phyloP scores from a whole-genome alignment of 2,888 invertebrate species.

The Heliconius ethilla region DNA sequence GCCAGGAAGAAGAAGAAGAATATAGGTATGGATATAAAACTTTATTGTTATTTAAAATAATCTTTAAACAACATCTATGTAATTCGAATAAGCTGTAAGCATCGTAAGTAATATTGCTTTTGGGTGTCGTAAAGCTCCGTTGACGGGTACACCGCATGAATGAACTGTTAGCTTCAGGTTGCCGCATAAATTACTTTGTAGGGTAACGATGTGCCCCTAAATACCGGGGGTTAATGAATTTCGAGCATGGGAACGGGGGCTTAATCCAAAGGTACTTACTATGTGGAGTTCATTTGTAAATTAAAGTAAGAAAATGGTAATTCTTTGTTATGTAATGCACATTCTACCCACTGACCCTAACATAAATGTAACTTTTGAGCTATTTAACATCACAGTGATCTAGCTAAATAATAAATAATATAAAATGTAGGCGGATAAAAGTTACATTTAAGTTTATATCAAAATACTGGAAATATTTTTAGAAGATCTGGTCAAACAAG shows the following conservation, averaged over 20 bases:
- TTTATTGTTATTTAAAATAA: not conserved
- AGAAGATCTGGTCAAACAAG: not conserved
- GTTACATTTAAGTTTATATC: no score
- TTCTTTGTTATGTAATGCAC: not conserved
- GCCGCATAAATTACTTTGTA: slow-evolving; percentile 31
- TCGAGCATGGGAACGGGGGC: not conserved
- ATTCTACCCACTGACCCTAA: no score
- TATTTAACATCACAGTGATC: not conserved
- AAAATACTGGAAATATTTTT: not conserved
- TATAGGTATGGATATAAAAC: no score
- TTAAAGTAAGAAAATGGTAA: not conserved
- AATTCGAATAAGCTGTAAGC: slow-evolving; percentile 13
- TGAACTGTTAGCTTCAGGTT: slow-evolving; percentile 27
- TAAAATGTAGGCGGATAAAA: not conserved
- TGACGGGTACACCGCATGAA: slow-evolving; percentile 30
- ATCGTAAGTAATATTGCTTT: slow-evolving; percentile 22
- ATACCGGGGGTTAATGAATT: slow-evolving; percentile 28
- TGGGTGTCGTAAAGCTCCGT: slow-evolving; percentile 12
- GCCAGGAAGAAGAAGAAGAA: no score
- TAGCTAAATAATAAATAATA: not conserved
- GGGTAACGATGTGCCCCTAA: slow-evolving; percentile 27
- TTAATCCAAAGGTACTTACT: slow-evolving; percentile 9
- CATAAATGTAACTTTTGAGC: not conserved
- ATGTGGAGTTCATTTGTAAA: not conserved
- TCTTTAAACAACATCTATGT: not conserved